Evolutionary conservation across 2,888 invertebrate species (phyloP), one percentile per base, ranked within the genome.

Genomic region (Phortica okadai): DNA sequence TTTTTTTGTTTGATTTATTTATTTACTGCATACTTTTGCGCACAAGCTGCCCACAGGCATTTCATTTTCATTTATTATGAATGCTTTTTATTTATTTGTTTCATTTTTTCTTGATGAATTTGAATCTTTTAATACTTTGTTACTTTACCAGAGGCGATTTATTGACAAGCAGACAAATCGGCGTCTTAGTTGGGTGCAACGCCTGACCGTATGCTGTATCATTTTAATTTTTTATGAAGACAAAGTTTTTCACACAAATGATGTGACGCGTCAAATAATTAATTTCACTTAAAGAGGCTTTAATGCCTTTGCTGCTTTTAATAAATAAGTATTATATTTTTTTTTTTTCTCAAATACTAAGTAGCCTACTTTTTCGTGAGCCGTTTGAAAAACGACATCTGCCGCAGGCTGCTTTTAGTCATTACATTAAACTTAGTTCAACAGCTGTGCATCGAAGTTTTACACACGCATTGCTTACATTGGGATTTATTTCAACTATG

Each of bases 401-500:
- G 54, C 75, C 45, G 14, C 73, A 74, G 33, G 76, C 77, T 74
- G 77, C 45, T 73, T 74, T 75, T 75, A 74, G 75, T 76, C 76
- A 76, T 78, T 56, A 56, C 56, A 16, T 56, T 56, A 14, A 56
- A 14, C 16, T 56, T n/a, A 14, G 56, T 56, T 56, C 11, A 16
- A 56, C 56, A 56, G 14, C 56, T 33, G 33, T 33, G 33, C 33
- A 33, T 1, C 33, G 33, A 33, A 33, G 33, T 3, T 33, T 2
- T 33, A 33, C 33, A 33, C 33, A 33, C 33, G 33, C 33, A 33
- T 33, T 33, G 33, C 33, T 33, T 25, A 25, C 44, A 11, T 42
- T 79, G 78, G 83, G 85, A 85, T 86, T 86, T 85, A 84, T 82
- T 84, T 86, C 79, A 82, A 84, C 84, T 82, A 82, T 82, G 82